These are phyloP conservation scores for Crotalus helleri DNA, from an alignment of 2,113 vertebrate genomes.

Conservation along the genomic window DNA sequence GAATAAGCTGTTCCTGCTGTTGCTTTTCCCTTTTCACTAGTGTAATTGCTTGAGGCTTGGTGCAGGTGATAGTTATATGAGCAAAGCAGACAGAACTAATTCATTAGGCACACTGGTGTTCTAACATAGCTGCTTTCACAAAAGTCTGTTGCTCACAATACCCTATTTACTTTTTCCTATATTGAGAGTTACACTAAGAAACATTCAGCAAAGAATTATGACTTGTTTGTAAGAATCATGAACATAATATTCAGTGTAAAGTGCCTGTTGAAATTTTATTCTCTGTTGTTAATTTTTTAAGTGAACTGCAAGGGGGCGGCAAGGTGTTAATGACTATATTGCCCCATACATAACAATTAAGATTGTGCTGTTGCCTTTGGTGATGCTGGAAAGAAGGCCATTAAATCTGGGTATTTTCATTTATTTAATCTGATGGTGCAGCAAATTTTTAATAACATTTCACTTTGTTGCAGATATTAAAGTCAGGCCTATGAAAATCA, in stretches of 20 bases:
- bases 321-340: background rate
- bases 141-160: background rate
- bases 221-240: background rate
- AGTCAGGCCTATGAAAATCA: background rate
- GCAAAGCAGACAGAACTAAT: background rate
- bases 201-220: background rate
- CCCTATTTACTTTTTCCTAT: background rate
- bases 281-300: background rate
- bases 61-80: background rate
- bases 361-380: background rate
- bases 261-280: background rate
- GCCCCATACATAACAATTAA: background rate
- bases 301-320: background rate
- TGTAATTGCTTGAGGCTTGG: background rate
- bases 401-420: background rate
- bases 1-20: background rate
- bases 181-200: background rate
- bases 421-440: background rate
- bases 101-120: background rate
- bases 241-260: background rate
- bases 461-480: background rate
- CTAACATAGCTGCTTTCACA: background rate
- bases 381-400: background rate
- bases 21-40: background rate
- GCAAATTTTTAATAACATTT: background rate